Conservation (phyloP, 2,888 invertebrate species). For the Ariolimax columbianus region DNA sequence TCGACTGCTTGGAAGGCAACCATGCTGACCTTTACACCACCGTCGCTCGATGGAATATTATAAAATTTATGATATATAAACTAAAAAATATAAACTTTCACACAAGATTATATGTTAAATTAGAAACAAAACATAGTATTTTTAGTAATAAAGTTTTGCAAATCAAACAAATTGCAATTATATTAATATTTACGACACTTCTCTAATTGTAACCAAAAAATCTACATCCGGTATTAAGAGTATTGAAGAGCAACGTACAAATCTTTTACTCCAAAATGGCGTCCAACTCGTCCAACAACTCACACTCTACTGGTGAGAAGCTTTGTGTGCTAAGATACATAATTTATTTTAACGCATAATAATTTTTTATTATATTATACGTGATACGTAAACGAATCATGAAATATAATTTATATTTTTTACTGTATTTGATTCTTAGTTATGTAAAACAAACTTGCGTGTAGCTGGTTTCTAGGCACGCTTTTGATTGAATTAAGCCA, state of each 20-base stretch:
- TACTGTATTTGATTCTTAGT: neutral
- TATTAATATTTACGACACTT: neutral
- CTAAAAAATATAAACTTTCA: neutral
- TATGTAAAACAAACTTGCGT: neutral
- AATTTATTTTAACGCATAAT: neutral
- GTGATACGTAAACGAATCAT: neutral
- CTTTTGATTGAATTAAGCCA: neutral
- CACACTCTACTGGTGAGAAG: constrained; percentile 3
- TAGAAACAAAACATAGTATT: neutral
- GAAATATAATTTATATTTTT: neutral
- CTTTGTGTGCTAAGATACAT: neutral
- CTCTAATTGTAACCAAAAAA: too few relatives aligned
- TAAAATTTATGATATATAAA: neutral
- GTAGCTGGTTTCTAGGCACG: neutral
- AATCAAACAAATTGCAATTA: neutral
- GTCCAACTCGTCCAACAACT: constrained; percentile 25
- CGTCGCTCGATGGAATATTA: constrained; percentile 48
- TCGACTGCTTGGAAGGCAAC: constrained; percentile 48
- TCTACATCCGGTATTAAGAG: neutral
- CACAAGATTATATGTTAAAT: too few relatives aligned
- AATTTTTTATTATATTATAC: neutral
- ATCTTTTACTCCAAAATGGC: neutral
- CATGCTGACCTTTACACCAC: constrained; percentile 53
- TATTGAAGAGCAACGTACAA: neutral
- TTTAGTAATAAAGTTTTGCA: neutral